Percentiles rank a stretch among this genome's conserved stretches.
Evolutionary conservation across 2,797 vertebrate species (phyloP).

Genomic region (Amblyopsis hoosieri): DNA sequence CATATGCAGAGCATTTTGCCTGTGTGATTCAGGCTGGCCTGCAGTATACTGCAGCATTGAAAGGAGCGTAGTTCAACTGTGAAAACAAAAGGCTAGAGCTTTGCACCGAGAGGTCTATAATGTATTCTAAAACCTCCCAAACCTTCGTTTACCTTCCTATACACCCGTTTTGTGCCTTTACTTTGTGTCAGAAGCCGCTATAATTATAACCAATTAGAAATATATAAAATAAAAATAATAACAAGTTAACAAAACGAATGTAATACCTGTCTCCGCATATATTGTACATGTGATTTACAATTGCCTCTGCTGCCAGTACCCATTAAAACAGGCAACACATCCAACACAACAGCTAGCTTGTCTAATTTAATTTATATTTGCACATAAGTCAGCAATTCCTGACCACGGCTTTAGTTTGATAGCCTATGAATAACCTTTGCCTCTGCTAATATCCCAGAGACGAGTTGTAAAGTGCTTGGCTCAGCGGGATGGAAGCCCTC

Average conservation of each 20-base stretch:
- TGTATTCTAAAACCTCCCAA: conserved; percentile 40
- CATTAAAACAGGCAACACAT: conserved; percentile 63
- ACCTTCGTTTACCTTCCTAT: not conserved
- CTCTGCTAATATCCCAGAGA: conserved; percentile 64
- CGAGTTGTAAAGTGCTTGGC: conserved; percentile 70
- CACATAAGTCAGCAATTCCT: conserved; percentile 78
- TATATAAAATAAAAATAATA: conserved; percentile 23
- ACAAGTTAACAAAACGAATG: not conserved
- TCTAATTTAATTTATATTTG: conserved; percentile 76
- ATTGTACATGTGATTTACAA: conserved; percentile 2
- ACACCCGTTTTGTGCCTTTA: conserved; percentile 1
- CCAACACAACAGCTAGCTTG: conserved; percentile 57
- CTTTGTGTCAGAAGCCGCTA: not conserved
- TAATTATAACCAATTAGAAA: conserved; percentile 1
- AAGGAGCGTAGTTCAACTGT: conserved; percentile 47
- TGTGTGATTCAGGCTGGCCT: conserved; percentile 54
- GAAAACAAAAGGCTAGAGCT: conserved; percentile 40
- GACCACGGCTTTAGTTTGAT: conserved; percentile 55
- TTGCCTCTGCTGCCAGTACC: conserved; percentile 35
- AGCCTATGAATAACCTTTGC: conserved; percentile 60
- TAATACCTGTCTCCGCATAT: conserved; percentile 5
- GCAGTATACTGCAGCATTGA: conserved; percentile 49
- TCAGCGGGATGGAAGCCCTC: conserved; percentile 66
- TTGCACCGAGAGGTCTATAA: conserved; percentile 28
- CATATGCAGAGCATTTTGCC: conserved; percentile 46